Conservation (phyloP, 2,888 invertebrate genomes). For the Plutella xylostella region DNA sequence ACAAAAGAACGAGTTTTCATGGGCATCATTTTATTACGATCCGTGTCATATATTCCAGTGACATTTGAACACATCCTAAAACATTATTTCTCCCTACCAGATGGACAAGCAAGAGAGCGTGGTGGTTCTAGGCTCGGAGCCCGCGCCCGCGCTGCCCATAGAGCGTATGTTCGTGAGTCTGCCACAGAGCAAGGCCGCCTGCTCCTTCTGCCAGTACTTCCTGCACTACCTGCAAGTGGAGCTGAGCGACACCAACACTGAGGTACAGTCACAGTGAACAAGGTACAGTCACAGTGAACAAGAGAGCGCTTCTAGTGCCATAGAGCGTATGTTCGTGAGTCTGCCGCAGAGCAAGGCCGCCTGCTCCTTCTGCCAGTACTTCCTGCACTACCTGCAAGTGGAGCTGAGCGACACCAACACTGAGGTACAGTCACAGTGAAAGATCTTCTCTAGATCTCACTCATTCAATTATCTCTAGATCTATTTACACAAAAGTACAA, state of each 20-base stretch:
- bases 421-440: too few relatives aligned
- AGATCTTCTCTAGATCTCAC: too few relatives aligned
- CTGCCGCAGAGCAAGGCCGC: slow-evolving; percentile 46
- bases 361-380: slow-evolving; percentile 86
- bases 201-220: slow-evolving; percentile 86
- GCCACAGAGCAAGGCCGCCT: slow-evolving; percentile 58
- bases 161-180: slow-evolving; percentile 50
- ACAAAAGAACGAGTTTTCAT: too few relatives aligned
- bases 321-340: slow-evolving; percentile 53
- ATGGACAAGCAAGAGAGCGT: too few relatives aligned
- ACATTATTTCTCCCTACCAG: too few relatives aligned
- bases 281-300: slow-evolving; percentile 5
- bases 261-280: slow-evolving; percentile 50
- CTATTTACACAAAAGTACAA: too few relatives aligned
- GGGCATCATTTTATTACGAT: too few relatives aligned
- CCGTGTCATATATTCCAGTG: too few relatives aligned
- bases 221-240: slow-evolving; percentile 82
- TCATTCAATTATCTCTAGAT: too few relatives aligned
- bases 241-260: slow-evolving; percentile 75
- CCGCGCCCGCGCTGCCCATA: slow-evolving; percentile 19
- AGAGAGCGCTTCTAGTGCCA: slow-evolving; percentile 37
- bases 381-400: slow-evolving; percentile 83
- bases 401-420: slow-evolving; percentile 75
- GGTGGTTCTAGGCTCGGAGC: neutral
- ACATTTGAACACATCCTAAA: too few relatives aligned